These are phyloP conservation scores for Heterocephalus glaber DNA, from an alignment of 2,113 vertebrate genomes.

Conservation along the genomic window DNA sequence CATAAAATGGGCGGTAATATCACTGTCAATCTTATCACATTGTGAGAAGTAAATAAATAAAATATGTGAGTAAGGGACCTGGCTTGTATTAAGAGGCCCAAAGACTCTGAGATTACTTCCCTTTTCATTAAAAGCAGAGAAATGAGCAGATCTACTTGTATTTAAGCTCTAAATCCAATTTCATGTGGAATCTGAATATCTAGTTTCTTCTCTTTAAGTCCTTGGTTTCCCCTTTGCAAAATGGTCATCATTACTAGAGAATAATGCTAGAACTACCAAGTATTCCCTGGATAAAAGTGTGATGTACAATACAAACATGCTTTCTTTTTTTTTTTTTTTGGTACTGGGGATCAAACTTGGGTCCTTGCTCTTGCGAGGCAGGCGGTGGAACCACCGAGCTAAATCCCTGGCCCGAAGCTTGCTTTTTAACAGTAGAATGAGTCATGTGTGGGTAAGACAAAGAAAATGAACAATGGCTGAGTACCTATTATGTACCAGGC, in stretches of 20 bases:
- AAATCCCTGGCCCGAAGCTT: too few relatives aligned
- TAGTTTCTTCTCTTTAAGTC: background rate
- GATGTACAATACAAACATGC: background rate
- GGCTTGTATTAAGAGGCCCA: background rate
- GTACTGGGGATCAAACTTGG: too few relatives aligned
- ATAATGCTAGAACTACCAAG: background rate
- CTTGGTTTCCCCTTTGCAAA: background rate
- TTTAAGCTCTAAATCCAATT: background rate
- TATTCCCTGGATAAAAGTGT: conserved; percentile 7
- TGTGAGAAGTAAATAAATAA: background rate
- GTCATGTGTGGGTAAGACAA: background rate
- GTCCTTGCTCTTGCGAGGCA: too few relatives aligned
- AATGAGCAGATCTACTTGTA: background rate
- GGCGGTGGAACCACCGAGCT: too few relatives aligned
- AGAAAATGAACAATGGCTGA: conserved; percentile 26
- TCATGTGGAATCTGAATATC: background rate
- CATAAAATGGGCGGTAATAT: background rate
- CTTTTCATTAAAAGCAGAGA: background rate
- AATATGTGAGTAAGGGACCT: background rate
- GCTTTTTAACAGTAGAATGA: background rate
- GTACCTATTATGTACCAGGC: background rate
- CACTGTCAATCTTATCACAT: background rate
- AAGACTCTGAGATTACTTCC: background rate
- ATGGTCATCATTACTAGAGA: background rate
- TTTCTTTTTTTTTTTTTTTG: too few relatives aligned